Percentiles rank a stretch among this genome's conserved stretches.
Conservation (phyloP, 2,797 vertebrate species). For the Dicrostonyx torquatus region DNA sequence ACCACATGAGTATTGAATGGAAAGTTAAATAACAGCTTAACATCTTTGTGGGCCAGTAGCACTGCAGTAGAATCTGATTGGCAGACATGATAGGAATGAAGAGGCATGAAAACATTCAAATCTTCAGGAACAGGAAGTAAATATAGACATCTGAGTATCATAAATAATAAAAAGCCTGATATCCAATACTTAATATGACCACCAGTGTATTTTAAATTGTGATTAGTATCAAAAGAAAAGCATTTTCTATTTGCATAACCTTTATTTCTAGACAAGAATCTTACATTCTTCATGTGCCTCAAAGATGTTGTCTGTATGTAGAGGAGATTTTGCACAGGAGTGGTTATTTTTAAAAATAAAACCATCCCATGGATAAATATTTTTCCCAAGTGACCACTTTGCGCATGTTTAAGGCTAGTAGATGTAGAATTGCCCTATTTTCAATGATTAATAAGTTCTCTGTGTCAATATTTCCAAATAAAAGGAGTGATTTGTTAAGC, state of each 20-base stretch:
- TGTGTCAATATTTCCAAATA: slow-evolving; percentile 63
- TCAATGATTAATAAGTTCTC: slow-evolving; percentile 72
- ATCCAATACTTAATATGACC: slow-evolving; percentile 54
- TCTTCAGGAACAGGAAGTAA: slow-evolving; percentile 38
- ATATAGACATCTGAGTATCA: slow-evolving; percentile 13
- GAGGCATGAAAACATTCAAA: not conserved
- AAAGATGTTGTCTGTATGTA: not conserved
- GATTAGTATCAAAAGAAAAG: slow-evolving; percentile 40
- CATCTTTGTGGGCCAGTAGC: slow-evolving; percentile 40
- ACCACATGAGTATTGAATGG: slow-evolving; percentile 41
- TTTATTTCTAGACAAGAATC: slow-evolving; percentile 16
- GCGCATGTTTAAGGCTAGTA: not conserved
- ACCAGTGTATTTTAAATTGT: slow-evolving; percentile 53
- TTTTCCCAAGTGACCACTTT: slow-evolving; percentile 49
- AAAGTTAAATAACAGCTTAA: slow-evolving; percentile 64
- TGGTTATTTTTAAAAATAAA: slow-evolving; percentile 67
- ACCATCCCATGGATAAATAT: slow-evolving; percentile 69
- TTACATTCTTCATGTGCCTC: not conserved
- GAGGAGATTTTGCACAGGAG: slow-evolving; percentile 5
- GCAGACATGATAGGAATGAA: slow-evolving; percentile 25
- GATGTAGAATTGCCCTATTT: slow-evolving; percentile 52
- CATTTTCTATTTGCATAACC: slow-evolving; percentile 4
- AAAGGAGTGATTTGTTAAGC: slow-evolving; percentile 76
- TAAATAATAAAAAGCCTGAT: slow-evolving; percentile 37
- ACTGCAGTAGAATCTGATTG: slow-evolving; percentile 6